Evolutionary conservation across 1,140 invertebrate species (phyloP).

Genomic region (Cherax destructor): DNA sequence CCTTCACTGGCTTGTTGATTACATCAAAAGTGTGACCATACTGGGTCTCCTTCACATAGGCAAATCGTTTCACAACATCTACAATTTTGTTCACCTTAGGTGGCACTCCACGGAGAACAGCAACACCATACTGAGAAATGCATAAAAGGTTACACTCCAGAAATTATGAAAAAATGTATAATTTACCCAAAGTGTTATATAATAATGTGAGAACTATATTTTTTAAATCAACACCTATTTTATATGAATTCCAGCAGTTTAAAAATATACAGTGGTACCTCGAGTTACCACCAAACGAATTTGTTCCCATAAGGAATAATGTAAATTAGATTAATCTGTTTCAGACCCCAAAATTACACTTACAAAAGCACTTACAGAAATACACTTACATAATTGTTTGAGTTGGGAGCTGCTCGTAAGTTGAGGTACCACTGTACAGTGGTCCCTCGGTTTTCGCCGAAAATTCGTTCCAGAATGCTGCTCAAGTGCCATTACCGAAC

Average conservation of each 20-base stretch:
- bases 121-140: constrained; percentile 73
- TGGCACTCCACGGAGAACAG: constrained; percentile 73
- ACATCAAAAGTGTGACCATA: constrained; percentile 75
- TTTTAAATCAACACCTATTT: neutral
- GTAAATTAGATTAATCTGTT: too few species aligned
- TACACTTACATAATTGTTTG: too few species aligned
- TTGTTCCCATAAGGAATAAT: too few species aligned
- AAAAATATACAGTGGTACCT: too few species aligned
- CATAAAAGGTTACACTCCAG: neutral
- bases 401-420: too few species aligned
- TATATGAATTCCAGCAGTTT: neutral
- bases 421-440: too few species aligned
- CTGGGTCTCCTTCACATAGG: constrained; percentile 75
- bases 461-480: too few species aligned
- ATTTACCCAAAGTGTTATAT: neutral
- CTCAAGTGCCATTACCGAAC: too few species aligned
- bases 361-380: too few species aligned
- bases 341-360: too few species aligned
- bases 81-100: constrained; percentile 72
- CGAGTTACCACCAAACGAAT: too few species aligned
- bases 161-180: neutral
- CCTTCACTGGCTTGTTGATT: constrained; percentile 74
- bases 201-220: neutral
- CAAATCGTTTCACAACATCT: constrained; percentile 74
- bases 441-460: too few species aligned